Evolutionary conservation across 2,888 invertebrate genomes (phyloP), one percentile per base, ranked within the genome.

Genomic region (Leucophora obtusa): DNA sequence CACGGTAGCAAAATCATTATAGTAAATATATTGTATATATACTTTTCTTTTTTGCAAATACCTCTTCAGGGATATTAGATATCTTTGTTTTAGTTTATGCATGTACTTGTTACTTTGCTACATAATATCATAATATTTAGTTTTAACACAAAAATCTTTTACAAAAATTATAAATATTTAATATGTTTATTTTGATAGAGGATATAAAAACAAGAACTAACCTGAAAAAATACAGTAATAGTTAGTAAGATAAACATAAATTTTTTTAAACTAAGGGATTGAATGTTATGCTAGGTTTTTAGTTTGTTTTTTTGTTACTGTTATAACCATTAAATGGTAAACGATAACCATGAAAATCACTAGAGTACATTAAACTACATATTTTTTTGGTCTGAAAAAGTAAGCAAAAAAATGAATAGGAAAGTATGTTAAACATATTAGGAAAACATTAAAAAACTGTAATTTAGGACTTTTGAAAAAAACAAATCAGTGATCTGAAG

Each of bases 131-230:
- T n/a, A n/a, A n/a, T 47, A 47, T 47, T 47, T 47, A n/a, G 43
- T n/a, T 24, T 56, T 21, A 54, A 43, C 33, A 63, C 18, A n/a
- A 56, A 72, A 63, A 58, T 14, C 11, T 43, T 43, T 43, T 11
- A 38, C 7, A 7, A 56, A 47, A 56, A 35, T 71, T 63, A 63
- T 72, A 63, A 73, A 73, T 73, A 73, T 73, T 73, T 73, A 58
- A 73, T 73, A 73, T 58, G 58, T 63, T 59, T 58, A 35, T 14
- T n/a, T 2, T 38, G 38, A 38, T 54, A 38, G n/a, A 10, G n/a
- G 18, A 53, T 24, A 43, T 7, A 15, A n/a, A 38, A 11, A 38
- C 14, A n/a, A 9, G 21, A 21, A 18, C 38, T 43, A 62, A 50
- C 8, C 50, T n/a, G 24, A 7, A 18, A 38, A 2, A 11, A 21